phyloP scores from a whole-genome alignment of 2,113 vertebrate genomes.

The Halichoeres trimaculatus region DNA sequence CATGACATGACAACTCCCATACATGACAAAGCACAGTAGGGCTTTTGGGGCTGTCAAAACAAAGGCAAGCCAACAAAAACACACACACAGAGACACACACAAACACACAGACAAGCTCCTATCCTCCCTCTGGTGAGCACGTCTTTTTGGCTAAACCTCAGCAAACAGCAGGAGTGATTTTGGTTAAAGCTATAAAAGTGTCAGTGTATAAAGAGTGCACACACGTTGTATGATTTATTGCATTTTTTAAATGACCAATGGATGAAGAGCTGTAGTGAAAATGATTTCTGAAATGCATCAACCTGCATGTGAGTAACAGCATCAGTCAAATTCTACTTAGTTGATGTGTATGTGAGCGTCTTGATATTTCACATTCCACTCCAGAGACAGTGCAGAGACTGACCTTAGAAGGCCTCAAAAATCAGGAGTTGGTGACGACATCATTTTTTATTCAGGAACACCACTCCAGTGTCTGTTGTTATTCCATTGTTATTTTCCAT shows the following conservation, averaged over 20 bases:
- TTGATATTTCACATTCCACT: conserved; percentile 72
- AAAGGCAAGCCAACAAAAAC: conserved; percentile 70
- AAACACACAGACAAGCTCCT: conserved; percentile 14
- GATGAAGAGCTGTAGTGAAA: neutral
- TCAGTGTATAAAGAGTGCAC: conserved; percentile 7
- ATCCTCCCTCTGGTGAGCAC: conserved; percentile 30
- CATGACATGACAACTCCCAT: conserved; percentile 71
- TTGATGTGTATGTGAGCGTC: conserved; percentile 59
- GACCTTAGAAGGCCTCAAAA: conserved; percentile 73
- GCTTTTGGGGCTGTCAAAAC: conserved; percentile 70
- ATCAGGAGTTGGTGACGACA: conserved; percentile 68
- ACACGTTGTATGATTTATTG: neutral
- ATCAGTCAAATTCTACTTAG: conserved; percentile 55
- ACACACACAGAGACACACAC: conserved; percentile 25
- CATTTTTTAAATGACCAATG: neutral
- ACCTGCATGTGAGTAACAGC: conserved; percentile 31
- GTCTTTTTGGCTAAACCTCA: conserved; percentile 41
- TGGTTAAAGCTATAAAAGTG: conserved; percentile 13
- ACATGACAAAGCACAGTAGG: conserved; percentile 74
- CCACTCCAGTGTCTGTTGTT: conserved; percentile 60
- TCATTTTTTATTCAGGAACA: conserved; percentile 55
- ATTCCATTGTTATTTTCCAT: conserved; percentile 74
- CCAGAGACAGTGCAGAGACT: conserved; percentile 63
- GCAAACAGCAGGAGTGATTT: conserved; percentile 37
- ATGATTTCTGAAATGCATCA: conserved; percentile 5